phyloP scores from a whole-genome alignment of 2,888 invertebrate species.

The Cosmia pyralina region DNA sequence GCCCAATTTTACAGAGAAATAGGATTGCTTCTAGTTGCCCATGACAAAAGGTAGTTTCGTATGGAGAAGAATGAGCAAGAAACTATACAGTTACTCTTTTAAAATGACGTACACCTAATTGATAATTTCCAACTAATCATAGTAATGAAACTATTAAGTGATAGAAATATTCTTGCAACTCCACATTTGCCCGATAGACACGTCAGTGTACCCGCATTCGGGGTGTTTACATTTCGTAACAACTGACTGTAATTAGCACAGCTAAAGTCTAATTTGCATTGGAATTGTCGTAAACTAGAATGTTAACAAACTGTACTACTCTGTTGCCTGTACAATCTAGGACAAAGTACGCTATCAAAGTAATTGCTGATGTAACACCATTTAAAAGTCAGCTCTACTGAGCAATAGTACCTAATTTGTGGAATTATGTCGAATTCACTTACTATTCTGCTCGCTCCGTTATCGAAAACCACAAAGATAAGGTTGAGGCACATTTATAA shows the following conservation, averaged over 20 bases:
- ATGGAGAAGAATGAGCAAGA: not conserved
- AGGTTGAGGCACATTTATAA: not conserved
- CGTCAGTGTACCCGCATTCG: not conserved
- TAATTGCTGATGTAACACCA: slow-evolving; percentile 3
- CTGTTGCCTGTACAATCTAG: slow-evolving; percentile 6
- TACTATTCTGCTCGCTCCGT: not conserved
- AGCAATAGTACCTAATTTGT: slow-evolving; percentile 13
- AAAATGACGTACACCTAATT: not conserved
- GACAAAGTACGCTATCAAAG: not conserved
- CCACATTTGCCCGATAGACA: not conserved
- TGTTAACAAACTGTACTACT: slow-evolving; percentile 10
- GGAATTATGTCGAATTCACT: slow-evolving; percentile 15
- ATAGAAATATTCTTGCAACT: slow-evolving; percentile 9
- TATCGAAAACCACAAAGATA: slow-evolving; percentile 9
- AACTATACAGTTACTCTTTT: not conserved
- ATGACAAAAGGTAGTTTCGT: not conserved
- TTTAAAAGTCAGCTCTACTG: not conserved
- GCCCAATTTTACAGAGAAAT: not conserved
- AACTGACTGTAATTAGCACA: slow-evolving; percentile 10
- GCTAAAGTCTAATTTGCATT: slow-evolving; percentile 20
- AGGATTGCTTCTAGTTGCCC: not conserved
- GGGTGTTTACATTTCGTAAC: slow-evolving; percentile 8
- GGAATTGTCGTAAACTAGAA: slow-evolving; percentile 13
- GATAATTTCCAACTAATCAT: not conserved
- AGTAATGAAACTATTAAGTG: not conserved